Evolutionary conservation across 2,888 invertebrate genomes (phyloP).

Genomic region (Fissipunctia ypsillon): DNA sequence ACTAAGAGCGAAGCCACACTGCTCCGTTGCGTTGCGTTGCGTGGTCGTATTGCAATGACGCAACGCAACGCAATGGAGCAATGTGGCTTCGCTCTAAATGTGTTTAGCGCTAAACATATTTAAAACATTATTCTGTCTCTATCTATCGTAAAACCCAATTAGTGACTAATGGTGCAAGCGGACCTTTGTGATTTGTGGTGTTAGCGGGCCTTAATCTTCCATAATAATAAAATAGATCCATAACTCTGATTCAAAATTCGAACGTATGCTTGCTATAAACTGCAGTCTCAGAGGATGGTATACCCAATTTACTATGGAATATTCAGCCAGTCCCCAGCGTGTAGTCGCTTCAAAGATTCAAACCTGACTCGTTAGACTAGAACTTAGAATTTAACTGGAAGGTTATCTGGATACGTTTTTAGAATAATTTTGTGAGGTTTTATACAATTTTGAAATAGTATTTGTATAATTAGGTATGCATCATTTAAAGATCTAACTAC

Average conservation of each 20-base stretch:
- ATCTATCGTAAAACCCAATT: no score
- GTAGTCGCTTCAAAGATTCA: slow-evolving; percentile 69
- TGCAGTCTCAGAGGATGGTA: slow-evolving; percentile 64
- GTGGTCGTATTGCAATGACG: no score
- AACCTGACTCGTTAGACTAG: slow-evolving; percentile 51
- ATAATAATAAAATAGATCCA: slow-evolving; percentile 16
- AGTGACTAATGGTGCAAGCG: not conserved
- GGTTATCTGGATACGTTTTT: slow-evolving; percentile 28
- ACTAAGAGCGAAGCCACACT: no score
- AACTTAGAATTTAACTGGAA: slow-evolving; percentile 43
- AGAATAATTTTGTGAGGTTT: slow-evolving; percentile 29
- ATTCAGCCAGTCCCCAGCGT: slow-evolving; percentile 64
- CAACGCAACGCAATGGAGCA: no score
- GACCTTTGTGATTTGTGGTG: no score
- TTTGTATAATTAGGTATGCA: not conserved
- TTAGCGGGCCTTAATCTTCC: not conserved
- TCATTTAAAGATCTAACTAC: not conserved
- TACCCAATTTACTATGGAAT: slow-evolving; percentile 74
- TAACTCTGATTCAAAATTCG: slow-evolving; percentile 37
- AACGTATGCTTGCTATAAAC: slow-evolving; percentile 43
- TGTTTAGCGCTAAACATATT: not conserved
- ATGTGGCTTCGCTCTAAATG: no score
- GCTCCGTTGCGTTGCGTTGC: no score
- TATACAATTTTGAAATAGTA: not conserved
- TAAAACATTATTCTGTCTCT: no score